Evolutionary conservation across 2,113 vertebrate genomes (phyloP).

Genomic region (Emydura subglobosa): DNA sequence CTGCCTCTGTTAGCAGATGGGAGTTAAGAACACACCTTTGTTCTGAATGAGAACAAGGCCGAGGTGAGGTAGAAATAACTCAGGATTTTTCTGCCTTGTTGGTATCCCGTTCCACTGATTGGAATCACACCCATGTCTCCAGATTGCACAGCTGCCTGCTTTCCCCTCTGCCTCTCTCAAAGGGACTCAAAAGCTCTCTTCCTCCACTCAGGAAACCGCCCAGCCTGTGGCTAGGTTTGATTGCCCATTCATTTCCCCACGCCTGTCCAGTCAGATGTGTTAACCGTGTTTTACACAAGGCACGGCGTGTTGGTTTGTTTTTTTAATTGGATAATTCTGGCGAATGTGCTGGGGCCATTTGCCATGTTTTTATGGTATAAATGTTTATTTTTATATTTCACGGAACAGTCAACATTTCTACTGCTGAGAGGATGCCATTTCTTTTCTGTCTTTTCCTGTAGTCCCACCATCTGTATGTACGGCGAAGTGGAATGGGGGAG

Average conservation of each 20-base stretch:
- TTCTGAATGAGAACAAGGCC: neutral
- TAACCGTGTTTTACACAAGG: slow-evolving; percentile 38
- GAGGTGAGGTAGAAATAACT: neutral
- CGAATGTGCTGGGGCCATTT: slow-evolving; percentile 47
- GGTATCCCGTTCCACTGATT: neutral
- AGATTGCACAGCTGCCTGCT: neutral
- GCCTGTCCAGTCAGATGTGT: slow-evolving; percentile 46
- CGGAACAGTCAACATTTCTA: slow-evolving; percentile 56
- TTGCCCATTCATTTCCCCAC: slow-evolving; percentile 35
- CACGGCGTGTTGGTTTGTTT: neutral
- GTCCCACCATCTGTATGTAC: slow-evolving; percentile 52
- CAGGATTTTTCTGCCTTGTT: neutral
- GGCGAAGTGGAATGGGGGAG: neutral
- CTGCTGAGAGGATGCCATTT: slow-evolving; percentile 39
- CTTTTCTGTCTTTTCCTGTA: neutral
- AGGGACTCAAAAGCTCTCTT: neutral
- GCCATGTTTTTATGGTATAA: slow-evolving; percentile 72
- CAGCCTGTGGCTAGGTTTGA: slow-evolving; percentile 50
- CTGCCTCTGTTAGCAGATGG: neutral
- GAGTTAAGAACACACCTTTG: too few species aligned
- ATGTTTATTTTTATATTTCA: slow-evolving; percentile 80
- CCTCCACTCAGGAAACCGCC: slow-evolving; percentile 47
- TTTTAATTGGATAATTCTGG: slow-evolving; percentile 61
- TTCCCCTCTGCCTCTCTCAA: neutral
- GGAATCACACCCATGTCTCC: neutral